These are phyloP conservation scores for Nymphalis c-album DNA, from an alignment of 2,888 invertebrate species.

Conservation along the genomic window DNA sequence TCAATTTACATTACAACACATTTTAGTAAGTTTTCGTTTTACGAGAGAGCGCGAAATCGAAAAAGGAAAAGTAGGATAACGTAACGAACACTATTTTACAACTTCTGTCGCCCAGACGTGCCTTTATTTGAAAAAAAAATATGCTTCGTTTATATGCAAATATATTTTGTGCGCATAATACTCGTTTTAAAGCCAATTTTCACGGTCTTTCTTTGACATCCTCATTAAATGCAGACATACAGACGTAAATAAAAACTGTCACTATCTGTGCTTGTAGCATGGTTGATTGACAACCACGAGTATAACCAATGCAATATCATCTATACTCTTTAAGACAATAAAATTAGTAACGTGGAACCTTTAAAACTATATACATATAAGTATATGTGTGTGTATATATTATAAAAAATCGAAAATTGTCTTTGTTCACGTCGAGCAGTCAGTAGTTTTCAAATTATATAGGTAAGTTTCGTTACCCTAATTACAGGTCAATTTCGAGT, in stretches of 20 bases:
- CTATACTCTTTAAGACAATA: no score
- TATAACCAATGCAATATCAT: no score
- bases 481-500: no score
- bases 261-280: not conserved
- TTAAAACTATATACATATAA: no score
- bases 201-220: conserved; percentile 56
- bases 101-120: conserved; percentile 31
- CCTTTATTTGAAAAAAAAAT: conserved; percentile 34
- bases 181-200: conserved; percentile 60
- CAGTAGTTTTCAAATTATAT: no score
- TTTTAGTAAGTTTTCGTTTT: conserved; percentile 19
- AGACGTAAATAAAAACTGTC: conserved; percentile 39
- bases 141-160: conserved; percentile 45
- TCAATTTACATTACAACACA: not conserved
- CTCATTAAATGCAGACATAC: conserved; percentile 51
- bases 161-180: conserved; percentile 50
- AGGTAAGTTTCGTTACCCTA: no score
- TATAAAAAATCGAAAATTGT: no score
- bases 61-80: conserved; percentile 37
- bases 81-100: conserved; percentile 26
- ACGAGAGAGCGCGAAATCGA: conserved; percentile 16
- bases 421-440: no score
- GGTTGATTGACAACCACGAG: no score
- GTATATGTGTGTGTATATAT: no score
- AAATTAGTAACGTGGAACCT: no score